Evolutionary conservation across 2,113 vertebrate species (phyloP), one percentile per base, ranked within the genome.

Genomic region (Hippocampus comes): DNA sequence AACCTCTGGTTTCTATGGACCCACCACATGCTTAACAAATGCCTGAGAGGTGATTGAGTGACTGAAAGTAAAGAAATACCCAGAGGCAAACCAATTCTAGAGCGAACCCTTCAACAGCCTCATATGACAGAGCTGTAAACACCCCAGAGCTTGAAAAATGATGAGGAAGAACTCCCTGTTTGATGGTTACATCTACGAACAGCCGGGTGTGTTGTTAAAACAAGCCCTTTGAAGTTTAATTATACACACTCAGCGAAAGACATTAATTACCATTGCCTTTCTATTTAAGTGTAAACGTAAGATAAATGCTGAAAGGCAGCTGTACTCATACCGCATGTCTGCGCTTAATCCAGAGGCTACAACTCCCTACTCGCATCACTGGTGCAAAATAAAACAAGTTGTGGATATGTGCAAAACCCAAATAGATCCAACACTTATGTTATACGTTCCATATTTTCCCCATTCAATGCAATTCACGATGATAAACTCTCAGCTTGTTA

Each of bases 51-150:
- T 83, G 68, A 83, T 67, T 68, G 77, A 75, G 77, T 60, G 75
- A 79, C 82, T 73, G 78, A 86, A 79, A 72, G 80, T 70, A 76
- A 41, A 63, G 77, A 78, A 70, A 75, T 72, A 64, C 61, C 79
- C 66, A 2, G 34, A 78, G 78, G 79, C 75, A 79, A 87, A 86
- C 78, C 84, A 78, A 84, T 81, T 79, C 76, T 68, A 56, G 76
- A 57, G 76, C 63, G 69, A 82, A 77, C 71, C 85, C 74, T 86
- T 70, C 80, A 83, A 89, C 69, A 75, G 76, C 78, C 71, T 70
- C 67, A 46, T 73, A 75, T 73, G 82, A 84, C 63, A 8, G 73
- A 80, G 78, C 75, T 75, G 86, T 87, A 83, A 81, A 75, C 82
- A 81, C 51, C 67, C 69, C 46, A 34, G 8, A 80, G 78, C 43